phyloP scores from a whole-genome alignment of 2,888 invertebrate genomes.

The Agonopterix heracliana region DNA sequence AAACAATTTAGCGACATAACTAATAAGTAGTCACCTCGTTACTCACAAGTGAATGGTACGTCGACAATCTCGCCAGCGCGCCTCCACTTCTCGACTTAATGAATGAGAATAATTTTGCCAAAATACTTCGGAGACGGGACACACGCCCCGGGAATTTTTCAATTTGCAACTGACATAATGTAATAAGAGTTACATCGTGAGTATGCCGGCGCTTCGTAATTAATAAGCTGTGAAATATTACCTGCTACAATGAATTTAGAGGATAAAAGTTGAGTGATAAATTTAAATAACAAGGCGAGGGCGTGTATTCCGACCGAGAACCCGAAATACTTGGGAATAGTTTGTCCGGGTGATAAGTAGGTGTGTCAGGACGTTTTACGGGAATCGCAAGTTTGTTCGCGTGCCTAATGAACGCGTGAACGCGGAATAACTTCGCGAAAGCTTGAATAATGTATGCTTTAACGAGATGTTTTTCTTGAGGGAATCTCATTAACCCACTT shows the following conservation, averaged over 20 bases:
- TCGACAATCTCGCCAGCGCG: conserved; percentile 65
- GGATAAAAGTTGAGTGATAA: conserved; percentile 76
- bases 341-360: conserved; percentile 64
- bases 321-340: conserved; percentile 70
- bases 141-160: conserved; percentile 75
- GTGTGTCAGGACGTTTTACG: conserved; percentile 48
- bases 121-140: conserved; percentile 74
- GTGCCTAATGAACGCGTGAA: conserved; percentile 73
- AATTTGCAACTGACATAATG: conserved; percentile 76
- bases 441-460: conserved; percentile 75
- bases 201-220: conserved; percentile 70
- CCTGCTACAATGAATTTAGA: conserved; percentile 74
- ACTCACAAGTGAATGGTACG: conserved; percentile 70
- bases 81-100: conserved; percentile 72
- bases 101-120: conserved; percentile 75
- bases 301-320: conserved; percentile 38
- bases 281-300: conserved; percentile 69
- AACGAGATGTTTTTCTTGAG: conserved; percentile 76
- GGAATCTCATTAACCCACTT: conserved; percentile 75
- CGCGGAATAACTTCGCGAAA: conserved; percentile 70
- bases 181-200: conserved; percentile 74
- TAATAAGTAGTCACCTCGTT: conserved; percentile 73
- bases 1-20: conserved; percentile 70
- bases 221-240: conserved; percentile 75
- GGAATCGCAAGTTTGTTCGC: conserved; percentile 63